Conservation (phyloP, 2,888 invertebrate species). For the Amphipyra tragopoginis region DNA sequence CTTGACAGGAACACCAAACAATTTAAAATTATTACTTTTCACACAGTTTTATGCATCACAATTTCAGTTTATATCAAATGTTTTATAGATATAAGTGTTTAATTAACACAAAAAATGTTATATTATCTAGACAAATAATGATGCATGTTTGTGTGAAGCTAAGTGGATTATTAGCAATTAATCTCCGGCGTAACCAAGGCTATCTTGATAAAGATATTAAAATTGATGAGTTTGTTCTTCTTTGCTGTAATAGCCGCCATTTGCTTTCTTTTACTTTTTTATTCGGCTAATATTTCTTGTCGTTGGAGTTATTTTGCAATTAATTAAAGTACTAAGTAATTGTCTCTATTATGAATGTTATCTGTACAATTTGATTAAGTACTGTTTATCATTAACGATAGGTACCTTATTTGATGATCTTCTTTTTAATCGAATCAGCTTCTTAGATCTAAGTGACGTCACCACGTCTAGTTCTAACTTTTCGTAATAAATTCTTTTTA, state of each 20-base stretch:
- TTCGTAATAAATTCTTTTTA: not conserved
- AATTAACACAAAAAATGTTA: slow-evolving; percentile 13
- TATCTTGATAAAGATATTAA: slow-evolving; percentile 51
- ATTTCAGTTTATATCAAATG: too few species aligned
- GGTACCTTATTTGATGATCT: not conserved
- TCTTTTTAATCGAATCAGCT: slow-evolving; percentile 1
- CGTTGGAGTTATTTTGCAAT: slow-evolving; percentile 3
- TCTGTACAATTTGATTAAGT: slow-evolving; percentile 17
- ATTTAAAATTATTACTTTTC: too few species aligned
- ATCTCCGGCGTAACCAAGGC: slow-evolving; percentile 64
- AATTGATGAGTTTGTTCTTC: slow-evolving; percentile 33
- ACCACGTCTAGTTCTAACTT: not conserved
- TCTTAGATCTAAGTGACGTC: not conserved
- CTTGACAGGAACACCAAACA: too few species aligned
- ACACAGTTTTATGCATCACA: too few species aligned
- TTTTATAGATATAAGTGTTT: not conserved
- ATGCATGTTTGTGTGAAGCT: slow-evolving; percentile 57
- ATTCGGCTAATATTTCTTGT: not conserved
- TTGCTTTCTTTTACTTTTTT: slow-evolving; percentile 16
- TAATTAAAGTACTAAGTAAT: slow-evolving; percentile 19
- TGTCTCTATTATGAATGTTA: slow-evolving; percentile 3
- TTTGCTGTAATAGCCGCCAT: slow-evolving; percentile 14
- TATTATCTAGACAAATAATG: slow-evolving; percentile 55
- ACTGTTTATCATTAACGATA: slow-evolving; percentile 22
- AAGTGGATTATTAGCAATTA: slow-evolving; percentile 69